These are phyloP conservation scores for Psilanteris sp. DNA, from an alignment of 1,140 invertebrate species.

Conservation along the genomic window DNA sequence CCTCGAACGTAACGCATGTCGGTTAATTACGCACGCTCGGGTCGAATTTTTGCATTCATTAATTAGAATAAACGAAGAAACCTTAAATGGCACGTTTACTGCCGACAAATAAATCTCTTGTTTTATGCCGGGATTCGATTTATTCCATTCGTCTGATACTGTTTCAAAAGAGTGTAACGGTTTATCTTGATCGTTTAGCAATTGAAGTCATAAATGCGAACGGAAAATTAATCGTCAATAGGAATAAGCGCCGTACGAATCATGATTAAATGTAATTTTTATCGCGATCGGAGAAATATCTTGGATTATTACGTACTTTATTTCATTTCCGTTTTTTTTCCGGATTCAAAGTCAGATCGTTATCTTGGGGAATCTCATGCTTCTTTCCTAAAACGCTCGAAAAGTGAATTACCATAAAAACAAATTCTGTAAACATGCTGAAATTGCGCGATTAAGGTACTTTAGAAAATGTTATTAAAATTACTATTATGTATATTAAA, in stretches of 20 bases:
- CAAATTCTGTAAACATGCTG: too few species aligned
- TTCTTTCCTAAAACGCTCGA: too few species aligned
- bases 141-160: conserved; percentile 17
- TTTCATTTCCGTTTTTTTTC: too few species aligned
- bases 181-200: conserved; percentile 42
- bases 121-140: conserved; percentile 18
- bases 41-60: conserved; percentile 8
- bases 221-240: conserved; percentile 29
- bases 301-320: background rate
- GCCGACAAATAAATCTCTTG: conserved; percentile 34
- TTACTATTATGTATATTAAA: too few species aligned
- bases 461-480: too few species aligned
- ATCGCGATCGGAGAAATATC: background rate
- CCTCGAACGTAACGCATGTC: conserved; percentile 6
- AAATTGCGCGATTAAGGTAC: too few species aligned
- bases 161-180: conserved; percentile 39
- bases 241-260: conserved; percentile 6
- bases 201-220: conserved; percentile 29
- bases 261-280: conserved; percentile 20
- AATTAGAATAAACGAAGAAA: conserved; percentile 27
- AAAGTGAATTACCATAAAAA: too few species aligned
- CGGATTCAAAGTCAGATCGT: too few species aligned
- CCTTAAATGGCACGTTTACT: conserved; percentile 10
- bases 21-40: conserved; percentile 21
- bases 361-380: too few species aligned